Conservation (phyloP, 1,140 invertebrate species). For the Drosophila auraria region DNA sequence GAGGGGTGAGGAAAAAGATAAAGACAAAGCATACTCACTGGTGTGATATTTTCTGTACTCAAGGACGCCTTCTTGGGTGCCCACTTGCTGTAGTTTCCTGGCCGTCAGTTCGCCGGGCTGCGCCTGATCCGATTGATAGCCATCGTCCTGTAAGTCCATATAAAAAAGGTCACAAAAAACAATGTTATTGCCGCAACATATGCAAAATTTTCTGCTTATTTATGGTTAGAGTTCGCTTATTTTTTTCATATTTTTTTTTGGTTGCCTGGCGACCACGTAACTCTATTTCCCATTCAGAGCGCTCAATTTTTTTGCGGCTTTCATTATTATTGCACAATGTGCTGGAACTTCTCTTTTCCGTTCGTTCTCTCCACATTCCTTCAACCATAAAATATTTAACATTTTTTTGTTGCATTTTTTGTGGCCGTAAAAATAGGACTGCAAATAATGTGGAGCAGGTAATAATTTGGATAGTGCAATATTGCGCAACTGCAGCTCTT, state of each 20-base stretch:
- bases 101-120: constrained; percentile 44
- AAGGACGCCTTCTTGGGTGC: constrained; percentile 43
- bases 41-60: constrained; percentile 20
- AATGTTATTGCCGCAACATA: constrained; percentile 24
- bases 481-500: not conserved
- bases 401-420: constrained; percentile 21
- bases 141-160: constrained; percentile 29
- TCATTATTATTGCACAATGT: constrained; percentile 66
- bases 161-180: not conserved
- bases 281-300: constrained; percentile 17
- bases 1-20: not conserved
- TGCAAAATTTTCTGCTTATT: constrained; percentile 19
- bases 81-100: constrained; percentile 53
- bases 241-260: constrained; percentile 9
- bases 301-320: constrained; percentile 31
- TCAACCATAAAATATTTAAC: constrained; percentile 48
- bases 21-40: constrained; percentile 57
- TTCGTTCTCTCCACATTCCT: constrained; percentile 24
- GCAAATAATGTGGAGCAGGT: constrained; percentile 10
- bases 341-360: not conserved
- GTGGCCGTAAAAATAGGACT: not conserved
- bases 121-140: constrained; percentile 64
- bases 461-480: constrained; percentile 42
- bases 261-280: constrained; percentile 34
- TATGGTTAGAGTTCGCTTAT: constrained; percentile 14